phyloP scores from a whole-genome alignment of 2,113 vertebrate genomes.

The Eptesicus fuscus region DNA sequence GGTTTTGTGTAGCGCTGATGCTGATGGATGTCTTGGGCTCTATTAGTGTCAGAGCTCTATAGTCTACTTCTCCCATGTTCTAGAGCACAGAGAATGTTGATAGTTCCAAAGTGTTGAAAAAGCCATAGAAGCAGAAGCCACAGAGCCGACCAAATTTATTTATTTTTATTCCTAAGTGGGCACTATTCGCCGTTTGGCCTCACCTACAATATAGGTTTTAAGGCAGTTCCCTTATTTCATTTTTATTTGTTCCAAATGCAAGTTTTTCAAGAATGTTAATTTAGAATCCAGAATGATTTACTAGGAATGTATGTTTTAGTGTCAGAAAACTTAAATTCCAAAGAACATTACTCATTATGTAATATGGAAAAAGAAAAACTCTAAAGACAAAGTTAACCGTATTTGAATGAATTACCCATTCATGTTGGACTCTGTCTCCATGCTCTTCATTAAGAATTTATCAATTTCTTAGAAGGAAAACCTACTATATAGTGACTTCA shows the following conservation, averaged over 20 bases:
- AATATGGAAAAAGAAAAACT: slow-evolving; percentile 56
- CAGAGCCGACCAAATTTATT: background rate
- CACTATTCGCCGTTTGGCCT: slow-evolving; percentile 55
- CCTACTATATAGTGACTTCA: slow-evolving; percentile 78
- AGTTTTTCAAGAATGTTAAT: slow-evolving; percentile 72
- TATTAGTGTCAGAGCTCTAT: background rate
- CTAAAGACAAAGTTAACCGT: slow-evolving; percentile 76
- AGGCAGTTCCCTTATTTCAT: slow-evolving; percentile 66
- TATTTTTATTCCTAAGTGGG: slow-evolving; percentile 64
- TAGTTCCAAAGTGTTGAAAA: background rate
- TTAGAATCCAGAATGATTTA: slow-evolving; percentile 71
- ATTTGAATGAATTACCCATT: slow-evolving; percentile 81
- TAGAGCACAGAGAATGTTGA: background rate
- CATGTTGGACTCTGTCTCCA: slow-evolving; percentile 74
- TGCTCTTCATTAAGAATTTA: slow-evolving; percentile 86
- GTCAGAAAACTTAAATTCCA: slow-evolving; percentile 73
- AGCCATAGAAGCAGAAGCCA: background rate
- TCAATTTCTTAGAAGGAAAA: slow-evolving; percentile 83
- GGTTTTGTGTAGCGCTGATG: background rate
- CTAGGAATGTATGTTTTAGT: slow-evolving; percentile 52
- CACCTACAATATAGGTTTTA: slow-evolving; percentile 64
- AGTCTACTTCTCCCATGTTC: no score
- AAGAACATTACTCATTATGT: slow-evolving; percentile 66
- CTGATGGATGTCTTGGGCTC: background rate
- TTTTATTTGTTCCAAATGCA: slow-evolving; percentile 75